Conservation (phyloP, 2,888 invertebrate species). For the Aleiodes alternator region DNA sequence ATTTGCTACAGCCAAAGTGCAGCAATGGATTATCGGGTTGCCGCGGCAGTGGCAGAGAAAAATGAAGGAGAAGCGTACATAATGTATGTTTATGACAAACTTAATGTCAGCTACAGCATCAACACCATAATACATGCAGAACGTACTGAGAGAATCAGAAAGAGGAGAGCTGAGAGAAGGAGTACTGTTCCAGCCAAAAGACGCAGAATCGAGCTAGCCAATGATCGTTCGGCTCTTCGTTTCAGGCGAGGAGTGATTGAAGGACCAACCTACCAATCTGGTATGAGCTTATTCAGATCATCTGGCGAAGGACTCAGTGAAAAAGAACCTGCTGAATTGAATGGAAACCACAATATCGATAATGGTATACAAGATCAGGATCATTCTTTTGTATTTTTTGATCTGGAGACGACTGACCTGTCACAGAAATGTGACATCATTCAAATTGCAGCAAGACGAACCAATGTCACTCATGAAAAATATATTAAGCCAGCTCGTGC, state of each 20-base stretch:
- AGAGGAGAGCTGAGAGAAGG: neutral
- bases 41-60: slow-evolving; percentile 24
- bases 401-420: slow-evolving; percentile 49
- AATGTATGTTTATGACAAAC: neutral
- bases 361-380: no score
- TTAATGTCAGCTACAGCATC: neutral
- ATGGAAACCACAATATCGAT: neutral
- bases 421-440: slow-evolving; percentile 40
- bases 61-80: slow-evolving; percentile 35
- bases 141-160: slow-evolving; percentile 6
- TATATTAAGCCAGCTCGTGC: slow-evolving; percentile 47
- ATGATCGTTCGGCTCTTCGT: slow-evolving; percentile 13
- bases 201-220: slow-evolving; percentile 1
- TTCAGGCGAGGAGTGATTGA: slow-evolving; percentile 43
- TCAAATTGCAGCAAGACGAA: slow-evolving; percentile 47
- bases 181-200: neutral
- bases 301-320: neutral
- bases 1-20: slow-evolving; percentile 13
- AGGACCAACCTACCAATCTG: slow-evolving; percentile 21
- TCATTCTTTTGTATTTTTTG: slow-evolving; percentile 41
- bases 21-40: slow-evolving; percentile 31
- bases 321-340: neutral
- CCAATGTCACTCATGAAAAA: slow-evolving; percentile 25
- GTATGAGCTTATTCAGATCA: slow-evolving; percentile 20
- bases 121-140: neutral